Evolutionary conservation across 2,797 vertebrate species (phyloP).

Genomic region (Fringilla coelebs): DNA sequence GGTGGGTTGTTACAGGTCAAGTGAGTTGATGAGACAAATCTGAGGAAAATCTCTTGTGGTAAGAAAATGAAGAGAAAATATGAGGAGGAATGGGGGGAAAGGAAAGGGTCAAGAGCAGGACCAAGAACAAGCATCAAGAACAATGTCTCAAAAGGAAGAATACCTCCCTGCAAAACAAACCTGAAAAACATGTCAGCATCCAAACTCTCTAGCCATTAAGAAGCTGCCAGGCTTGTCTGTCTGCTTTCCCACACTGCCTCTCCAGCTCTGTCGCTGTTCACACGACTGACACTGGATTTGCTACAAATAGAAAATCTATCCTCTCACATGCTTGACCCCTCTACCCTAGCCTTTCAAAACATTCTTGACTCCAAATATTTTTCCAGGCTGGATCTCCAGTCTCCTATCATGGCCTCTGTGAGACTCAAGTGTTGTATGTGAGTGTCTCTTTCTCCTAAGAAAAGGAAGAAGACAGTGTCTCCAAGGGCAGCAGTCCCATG

Average conservation of each 20-base stretch:
- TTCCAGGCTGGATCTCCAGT: background rate
- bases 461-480: background rate
- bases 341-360: conserved; percentile 23
- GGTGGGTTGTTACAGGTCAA: background rate
- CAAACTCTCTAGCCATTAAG: background rate
- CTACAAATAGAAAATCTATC: conserved; percentile 31
- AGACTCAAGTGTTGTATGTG: background rate
- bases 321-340: background rate
- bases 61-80: background rate
- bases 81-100: background rate
- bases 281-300: background rate
- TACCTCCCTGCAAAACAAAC: background rate
- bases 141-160: background rate
- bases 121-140: background rate
- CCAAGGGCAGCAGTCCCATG: background rate
- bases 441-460: background rate
- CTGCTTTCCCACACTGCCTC: conserved; percentile 25
- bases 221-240: background rate
- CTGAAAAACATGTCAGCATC: background rate
- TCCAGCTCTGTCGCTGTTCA: background rate
- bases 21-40: background rate
- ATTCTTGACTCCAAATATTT: conserved; percentile 29
- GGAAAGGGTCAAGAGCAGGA: background rate
- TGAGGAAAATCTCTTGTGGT: background rate
- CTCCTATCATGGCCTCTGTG: background rate